phyloP scores from a whole-genome alignment of 2,888 invertebrate species.

The Rotaria socialis region DNA sequence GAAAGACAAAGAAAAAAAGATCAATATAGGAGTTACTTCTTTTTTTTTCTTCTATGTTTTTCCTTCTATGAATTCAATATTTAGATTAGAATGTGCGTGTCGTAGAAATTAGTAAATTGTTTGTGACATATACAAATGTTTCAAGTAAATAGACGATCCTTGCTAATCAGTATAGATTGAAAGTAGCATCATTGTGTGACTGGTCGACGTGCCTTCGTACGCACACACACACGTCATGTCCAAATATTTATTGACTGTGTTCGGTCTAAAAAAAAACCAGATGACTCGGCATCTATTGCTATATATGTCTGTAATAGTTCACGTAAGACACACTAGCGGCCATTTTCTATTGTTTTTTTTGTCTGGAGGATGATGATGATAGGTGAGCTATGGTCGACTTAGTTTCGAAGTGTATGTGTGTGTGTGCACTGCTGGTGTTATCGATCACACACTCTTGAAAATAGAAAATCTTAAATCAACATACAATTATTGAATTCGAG shows the following conservation, averaged over 20 bases:
- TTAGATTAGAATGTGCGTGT: conserved; percentile 7
- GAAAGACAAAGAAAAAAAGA: not conserved
- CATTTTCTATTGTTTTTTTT: not conserved
- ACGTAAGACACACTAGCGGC: conserved; percentile 8
- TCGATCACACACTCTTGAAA: conserved; percentile 7
- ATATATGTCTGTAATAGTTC: not conserved
- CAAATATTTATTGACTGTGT: conserved; percentile 14
- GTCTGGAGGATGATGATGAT: not conserved
- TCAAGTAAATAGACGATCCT: not conserved
- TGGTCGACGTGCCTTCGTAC: not conserved
- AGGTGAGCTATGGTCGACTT: not conserved
- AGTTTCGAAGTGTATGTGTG: not conserved
- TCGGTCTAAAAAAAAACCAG: not conserved
- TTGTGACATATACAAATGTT: conserved; percentile 8
- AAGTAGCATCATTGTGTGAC: conserved; percentile 8
- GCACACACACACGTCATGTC: not conserved
- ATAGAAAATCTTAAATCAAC: conserved; percentile 2
- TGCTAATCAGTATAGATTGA: not conserved
- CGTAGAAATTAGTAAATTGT: conserved; percentile 8
- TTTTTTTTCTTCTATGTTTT: not conserved
- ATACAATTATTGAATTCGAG: conserved; percentile 14
- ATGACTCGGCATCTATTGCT: not conserved
- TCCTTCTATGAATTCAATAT: not conserved
- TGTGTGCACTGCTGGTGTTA: conserved; percentile 14
- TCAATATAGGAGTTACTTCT: not conserved